Conservation (phyloP, 2,888 invertebrate genomes). For the Drosophila atripex region DNA sequence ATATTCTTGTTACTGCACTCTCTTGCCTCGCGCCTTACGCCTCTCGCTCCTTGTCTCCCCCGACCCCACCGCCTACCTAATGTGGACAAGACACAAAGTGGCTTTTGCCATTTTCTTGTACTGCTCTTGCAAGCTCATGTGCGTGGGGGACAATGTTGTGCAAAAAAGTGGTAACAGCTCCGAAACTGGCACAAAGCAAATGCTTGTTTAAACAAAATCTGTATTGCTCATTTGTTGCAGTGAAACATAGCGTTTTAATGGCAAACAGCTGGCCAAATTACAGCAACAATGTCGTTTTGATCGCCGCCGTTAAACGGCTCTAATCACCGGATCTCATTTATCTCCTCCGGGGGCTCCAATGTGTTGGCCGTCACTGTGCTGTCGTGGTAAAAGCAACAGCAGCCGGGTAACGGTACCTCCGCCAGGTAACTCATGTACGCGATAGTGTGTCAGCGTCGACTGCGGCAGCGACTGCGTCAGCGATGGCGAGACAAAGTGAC, state of each 20-base stretch:
- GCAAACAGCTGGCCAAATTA: neutral
- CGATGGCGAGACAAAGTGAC: constrained; percentile 16
- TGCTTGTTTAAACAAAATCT: too few relatives aligned
- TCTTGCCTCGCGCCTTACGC: neutral
- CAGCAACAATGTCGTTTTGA: constrained; percentile 5
- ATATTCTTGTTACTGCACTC: constrained; percentile 53
- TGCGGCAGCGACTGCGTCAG: constrained; percentile 1
- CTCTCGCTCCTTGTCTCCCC: neutral
- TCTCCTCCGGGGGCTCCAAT: neutral
- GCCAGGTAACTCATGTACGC: constrained; percentile 18
- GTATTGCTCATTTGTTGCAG: neutral
- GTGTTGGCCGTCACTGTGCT: constrained; percentile 8
- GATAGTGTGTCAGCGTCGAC: constrained; percentile 27
- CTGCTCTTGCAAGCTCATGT: constrained; percentile 13
- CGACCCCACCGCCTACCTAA: neutral
- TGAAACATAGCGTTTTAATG: constrained; percentile 3
- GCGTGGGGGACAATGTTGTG: constrained; percentile 16
- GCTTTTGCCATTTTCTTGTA: constrained; percentile 27
- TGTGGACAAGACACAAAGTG: constrained; percentile 15
- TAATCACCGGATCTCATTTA: neutral
- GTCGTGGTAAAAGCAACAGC: constrained; percentile 5
- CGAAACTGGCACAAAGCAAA: too few relatives aligned
- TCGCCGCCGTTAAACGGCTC: constrained; percentile 3
- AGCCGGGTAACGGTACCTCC: constrained; percentile 30
- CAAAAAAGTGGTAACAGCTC: constrained; percentile 3